These are phyloP conservation scores for Morinoia aosen DNA, from an alignment of 2,888 invertebrate species.

Conservation along the genomic window DNA sequence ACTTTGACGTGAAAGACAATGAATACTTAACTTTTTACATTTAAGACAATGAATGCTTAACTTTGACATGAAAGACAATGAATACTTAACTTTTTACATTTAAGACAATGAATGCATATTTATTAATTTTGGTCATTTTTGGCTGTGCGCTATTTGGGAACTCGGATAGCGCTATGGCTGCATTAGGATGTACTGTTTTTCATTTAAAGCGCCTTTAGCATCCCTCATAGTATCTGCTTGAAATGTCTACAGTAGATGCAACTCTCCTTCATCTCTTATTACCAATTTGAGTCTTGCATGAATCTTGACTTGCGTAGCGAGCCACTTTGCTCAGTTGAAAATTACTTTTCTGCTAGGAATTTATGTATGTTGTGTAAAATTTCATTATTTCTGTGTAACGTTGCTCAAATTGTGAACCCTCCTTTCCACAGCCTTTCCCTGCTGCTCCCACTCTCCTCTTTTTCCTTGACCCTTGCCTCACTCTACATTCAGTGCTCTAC, in stretches of 20 bases:
- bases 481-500: background rate
- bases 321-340: background rate
- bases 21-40: no score
- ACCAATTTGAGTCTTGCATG: background rate
- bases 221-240: background rate
- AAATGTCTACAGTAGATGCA: background rate
- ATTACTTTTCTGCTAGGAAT: background rate
- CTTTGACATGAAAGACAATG: no score
- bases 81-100: no score
- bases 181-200: background rate
- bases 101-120: background rate
- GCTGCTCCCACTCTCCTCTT: background rate
- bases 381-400: background rate
- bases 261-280: background rate
- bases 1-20: no score
- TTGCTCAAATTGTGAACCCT: background rate
- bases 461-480: background rate
- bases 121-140: background rate
- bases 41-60: background rate
- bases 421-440: slow-evolving; percentile 2
- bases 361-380: background rate
- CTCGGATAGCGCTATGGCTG: background rate
- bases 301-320: background rate
- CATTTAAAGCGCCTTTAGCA: background rate
- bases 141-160: background rate